A percentile compares a stretch with the other conserved stretches of the same genome.
Conservation (phyloP, 2,888 invertebrate species). For the Dryobota labecula region DNA sequence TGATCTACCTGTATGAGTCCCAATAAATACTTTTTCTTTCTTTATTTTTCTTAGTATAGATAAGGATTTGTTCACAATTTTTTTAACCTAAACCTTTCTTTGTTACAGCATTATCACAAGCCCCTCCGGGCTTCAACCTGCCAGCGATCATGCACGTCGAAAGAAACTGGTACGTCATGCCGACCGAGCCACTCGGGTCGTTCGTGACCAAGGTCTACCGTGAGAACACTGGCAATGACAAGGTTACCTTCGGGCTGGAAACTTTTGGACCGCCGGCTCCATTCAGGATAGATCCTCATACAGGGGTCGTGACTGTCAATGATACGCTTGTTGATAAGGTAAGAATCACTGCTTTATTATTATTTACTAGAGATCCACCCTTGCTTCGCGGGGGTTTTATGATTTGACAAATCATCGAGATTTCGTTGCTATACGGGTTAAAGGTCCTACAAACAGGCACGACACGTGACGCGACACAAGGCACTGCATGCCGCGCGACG, state of each 20-base stretch:
- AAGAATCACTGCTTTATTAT: no score
- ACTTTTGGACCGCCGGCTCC: slow-evolving; percentile 91
- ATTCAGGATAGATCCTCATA: slow-evolving; percentile 93
- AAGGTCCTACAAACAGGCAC: no score
- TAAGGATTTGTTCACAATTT: neutral
- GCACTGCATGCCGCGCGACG: no score
- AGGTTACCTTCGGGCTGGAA: slow-evolving; percentile 93
- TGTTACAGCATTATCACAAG: slow-evolving; percentile 86
- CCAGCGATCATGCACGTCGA: slow-evolving; percentile 93
- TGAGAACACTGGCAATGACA: slow-evolving; percentile 92
- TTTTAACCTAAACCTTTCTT: slow-evolving; percentile 30
- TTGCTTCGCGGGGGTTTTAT: no score
- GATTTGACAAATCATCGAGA: no score
- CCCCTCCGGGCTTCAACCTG: slow-evolving; percentile 88
- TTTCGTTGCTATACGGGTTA: no score
- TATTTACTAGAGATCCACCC: no score
- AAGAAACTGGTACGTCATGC: slow-evolving; percentile 94
- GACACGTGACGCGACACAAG: no score
- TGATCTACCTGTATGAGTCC: no score
- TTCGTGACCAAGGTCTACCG: slow-evolving; percentile 93
- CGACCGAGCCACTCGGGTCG: slow-evolving; percentile 93
- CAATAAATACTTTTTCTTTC: no score
- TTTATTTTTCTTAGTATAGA: no score
- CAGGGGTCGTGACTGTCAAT: slow-evolving; percentile 95
- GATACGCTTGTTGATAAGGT: slow-evolving; percentile 94